phyloP scores from a whole-genome alignment of 2,888 invertebrate genomes.

The Sphecodes monilicornis region DNA sequence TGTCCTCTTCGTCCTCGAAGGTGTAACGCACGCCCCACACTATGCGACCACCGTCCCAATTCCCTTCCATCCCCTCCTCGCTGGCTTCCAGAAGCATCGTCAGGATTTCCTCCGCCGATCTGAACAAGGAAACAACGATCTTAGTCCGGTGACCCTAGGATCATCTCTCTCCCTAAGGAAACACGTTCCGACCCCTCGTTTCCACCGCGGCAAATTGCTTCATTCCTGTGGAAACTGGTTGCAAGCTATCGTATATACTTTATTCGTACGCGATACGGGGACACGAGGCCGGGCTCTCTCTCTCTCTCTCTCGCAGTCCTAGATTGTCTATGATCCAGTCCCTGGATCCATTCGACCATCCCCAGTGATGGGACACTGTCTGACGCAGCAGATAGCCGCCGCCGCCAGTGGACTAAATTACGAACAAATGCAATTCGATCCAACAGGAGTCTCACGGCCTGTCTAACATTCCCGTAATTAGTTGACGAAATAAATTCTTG shows the following conservation, averaged over 20 bases:
- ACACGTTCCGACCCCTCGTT: slow-evolving; percentile 6
- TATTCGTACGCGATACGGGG: neutral
- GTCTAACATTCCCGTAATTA: neutral
- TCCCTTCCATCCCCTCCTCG: slow-evolving; percentile 89
- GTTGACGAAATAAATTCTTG: too few species aligned
- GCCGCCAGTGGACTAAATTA: neutral
- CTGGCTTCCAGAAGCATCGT: slow-evolving; percentile 96
- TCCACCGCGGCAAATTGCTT: slow-evolving; percentile 5
- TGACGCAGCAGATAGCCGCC: neutral
- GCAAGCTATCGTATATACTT: neutral
- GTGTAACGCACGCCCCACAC: slow-evolving; percentile 94
- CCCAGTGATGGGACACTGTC: neutral
- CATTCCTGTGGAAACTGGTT: slow-evolving; percentile 7
- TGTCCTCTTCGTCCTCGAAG: slow-evolving; percentile 86
- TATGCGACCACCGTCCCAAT: slow-evolving; percentile 92
- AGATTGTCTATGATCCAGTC: neutral
- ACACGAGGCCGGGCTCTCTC: neutral
- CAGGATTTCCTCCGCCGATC: slow-evolving; percentile 91
- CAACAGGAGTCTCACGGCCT: neutral
- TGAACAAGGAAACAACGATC: slow-evolving; percentile 51
- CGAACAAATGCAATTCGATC: neutral
- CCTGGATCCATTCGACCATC: neutral
- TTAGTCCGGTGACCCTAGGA: neutral
- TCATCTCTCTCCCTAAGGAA: neutral
- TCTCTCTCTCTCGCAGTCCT: neutral